Conservation (phyloP, 2,888 invertebrate genomes). For the Eumacrocentrus americanus region DNA sequence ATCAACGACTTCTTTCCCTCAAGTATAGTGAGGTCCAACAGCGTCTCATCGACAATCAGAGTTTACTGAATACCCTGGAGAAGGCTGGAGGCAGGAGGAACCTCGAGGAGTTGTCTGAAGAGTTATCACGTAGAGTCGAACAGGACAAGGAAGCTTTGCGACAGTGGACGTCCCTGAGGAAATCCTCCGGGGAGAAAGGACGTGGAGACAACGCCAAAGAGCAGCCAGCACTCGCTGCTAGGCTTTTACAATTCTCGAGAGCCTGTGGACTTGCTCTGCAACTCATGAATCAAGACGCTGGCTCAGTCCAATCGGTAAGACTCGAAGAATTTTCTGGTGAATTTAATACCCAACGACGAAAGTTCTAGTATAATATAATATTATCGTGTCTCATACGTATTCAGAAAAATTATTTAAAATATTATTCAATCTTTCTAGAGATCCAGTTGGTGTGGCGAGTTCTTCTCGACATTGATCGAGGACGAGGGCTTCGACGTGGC, state of each 20-base stretch:
- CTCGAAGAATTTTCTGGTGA: too few relatives aligned
- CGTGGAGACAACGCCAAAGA: conserved; percentile 39
- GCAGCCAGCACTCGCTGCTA: conserved; percentile 64
- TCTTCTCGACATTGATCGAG: conserved; percentile 23
- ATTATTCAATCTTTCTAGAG: conserved; percentile 14
- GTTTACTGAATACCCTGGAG: conserved; percentile 82
- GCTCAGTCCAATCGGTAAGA: conserved; percentile 12
- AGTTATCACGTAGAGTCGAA: conserved; percentile 81
- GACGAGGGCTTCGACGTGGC: conserved; percentile 52
- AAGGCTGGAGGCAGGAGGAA: conserved; percentile 68
- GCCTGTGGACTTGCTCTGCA: conserved; percentile 78
- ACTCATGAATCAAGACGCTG: conserved; percentile 68
- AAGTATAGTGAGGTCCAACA: conserved; percentile 87
- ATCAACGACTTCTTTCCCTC: conserved; percentile 85
- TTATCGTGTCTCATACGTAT: too few relatives aligned
- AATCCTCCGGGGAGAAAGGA: conserved; percentile 44
- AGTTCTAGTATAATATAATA: too few relatives aligned
- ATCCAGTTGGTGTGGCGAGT: conserved; percentile 20
- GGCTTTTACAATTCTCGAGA: conserved; percentile 76
- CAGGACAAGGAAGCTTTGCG: conserved; percentile 88
- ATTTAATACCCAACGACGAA: too few relatives aligned
- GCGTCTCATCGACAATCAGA: conserved; percentile 89
- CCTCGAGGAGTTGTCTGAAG: conserved; percentile 76
- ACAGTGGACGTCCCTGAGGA: conserved; percentile 67
- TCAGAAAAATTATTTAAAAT: too few relatives aligned